Percentiles rank a stretch among this genome's conserved stretches.
phyloP scores from a whole-genome alignment of 2,888 invertebrate species.

The Latrodectus hesperus region DNA sequence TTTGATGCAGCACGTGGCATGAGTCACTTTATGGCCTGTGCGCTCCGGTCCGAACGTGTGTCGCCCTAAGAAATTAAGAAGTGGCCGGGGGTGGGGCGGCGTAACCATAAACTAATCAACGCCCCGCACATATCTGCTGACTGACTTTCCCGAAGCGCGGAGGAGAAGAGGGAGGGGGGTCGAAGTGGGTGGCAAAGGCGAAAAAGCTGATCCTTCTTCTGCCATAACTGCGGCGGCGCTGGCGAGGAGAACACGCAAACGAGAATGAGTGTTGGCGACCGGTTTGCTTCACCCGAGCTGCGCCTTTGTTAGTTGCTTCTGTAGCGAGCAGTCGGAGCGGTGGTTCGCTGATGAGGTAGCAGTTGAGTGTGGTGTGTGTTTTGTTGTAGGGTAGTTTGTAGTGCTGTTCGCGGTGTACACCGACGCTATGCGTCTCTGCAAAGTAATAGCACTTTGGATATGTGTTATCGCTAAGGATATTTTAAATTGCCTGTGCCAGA shows the following conservation, averaged over 20 bases:
- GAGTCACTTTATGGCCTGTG: conserved; percentile 62
- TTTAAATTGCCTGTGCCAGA: conserved; percentile 20
- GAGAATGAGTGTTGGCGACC: background rate
- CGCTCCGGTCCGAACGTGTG: background rate
- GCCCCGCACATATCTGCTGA: conserved; percentile 31
- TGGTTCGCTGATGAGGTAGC: conserved; percentile 5
- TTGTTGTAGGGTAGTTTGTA: background rate
- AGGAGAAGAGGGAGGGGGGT: conserved; percentile 7
- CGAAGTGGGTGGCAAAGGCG: conserved; percentile 40
- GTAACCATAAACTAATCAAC: conserved; percentile 64
- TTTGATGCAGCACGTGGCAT: conserved; percentile 50
- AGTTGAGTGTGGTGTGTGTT: background rate
- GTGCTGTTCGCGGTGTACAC: background rate
- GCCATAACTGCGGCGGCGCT: conserved; percentile 30
- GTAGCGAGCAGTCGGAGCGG: background rate
- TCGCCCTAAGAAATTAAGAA: conserved; percentile 4
- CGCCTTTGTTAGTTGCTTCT: background rate
- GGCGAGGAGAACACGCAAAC: conserved; percentile 18
- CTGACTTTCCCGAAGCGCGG: conserved; percentile 20
- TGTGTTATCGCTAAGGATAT: conserved; percentile 25
- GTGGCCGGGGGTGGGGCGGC: background rate
- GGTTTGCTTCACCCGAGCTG: conserved; percentile 3
- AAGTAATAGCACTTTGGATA: conserved; percentile 37
- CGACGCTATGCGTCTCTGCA: conserved; percentile 27
- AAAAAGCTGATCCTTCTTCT: conserved; percentile 4